Evolutionary conservation across 2,888 invertebrate species (phyloP).

Genomic region (Galeopsomyia nigrocyanea): DNA sequence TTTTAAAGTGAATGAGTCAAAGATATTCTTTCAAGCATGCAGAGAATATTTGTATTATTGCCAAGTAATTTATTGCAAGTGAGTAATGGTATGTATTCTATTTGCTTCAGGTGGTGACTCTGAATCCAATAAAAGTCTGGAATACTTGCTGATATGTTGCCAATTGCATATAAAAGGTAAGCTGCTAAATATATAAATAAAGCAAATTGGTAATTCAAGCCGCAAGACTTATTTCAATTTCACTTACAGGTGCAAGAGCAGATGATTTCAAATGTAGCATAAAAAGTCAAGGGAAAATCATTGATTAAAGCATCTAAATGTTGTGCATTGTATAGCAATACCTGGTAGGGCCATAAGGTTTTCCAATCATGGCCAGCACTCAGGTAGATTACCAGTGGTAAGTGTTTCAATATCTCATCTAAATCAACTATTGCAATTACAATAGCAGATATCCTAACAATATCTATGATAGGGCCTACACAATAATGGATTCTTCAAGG

Average conservation of each 20-base stretch:
- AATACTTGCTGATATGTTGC: constrained; percentile 60
- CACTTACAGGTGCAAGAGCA: constrained; percentile 55
- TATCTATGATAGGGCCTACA: constrained; percentile 81
- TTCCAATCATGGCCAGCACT: constrained; percentile 68
- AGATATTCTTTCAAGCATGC: not conserved
- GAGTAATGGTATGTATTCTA: not conserved
- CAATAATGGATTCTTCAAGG: constrained; percentile 97
- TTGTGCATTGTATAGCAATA: constrained; percentile 57
- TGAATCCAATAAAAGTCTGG: constrained; percentile 56
- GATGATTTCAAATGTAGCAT: constrained; percentile 65
- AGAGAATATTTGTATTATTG: no score
- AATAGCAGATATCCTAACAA: no score
- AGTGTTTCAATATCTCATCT: constrained; percentile 50
- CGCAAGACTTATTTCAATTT: constrained; percentile 11
- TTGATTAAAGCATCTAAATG: constrained; percentile 62
- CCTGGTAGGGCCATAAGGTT: constrained; percentile 62
- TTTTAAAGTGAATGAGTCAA: constrained; percentile 4
- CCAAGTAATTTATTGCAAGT: not conserved
- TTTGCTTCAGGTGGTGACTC: constrained; percentile 58
- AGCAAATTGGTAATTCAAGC: not conserved
- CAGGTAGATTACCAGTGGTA: constrained; percentile 71
- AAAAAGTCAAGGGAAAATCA: constrained; percentile 55
- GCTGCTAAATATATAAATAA: not conserved
- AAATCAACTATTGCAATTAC: no score
- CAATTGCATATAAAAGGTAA: constrained; percentile 59